Percentiles rank a stretch among this genome's conserved stretches.
These are phyloP conservation scores for Drosophila sucinea DNA, from an alignment of 1,140 invertebrate species.

Conservation along the genomic window DNA sequence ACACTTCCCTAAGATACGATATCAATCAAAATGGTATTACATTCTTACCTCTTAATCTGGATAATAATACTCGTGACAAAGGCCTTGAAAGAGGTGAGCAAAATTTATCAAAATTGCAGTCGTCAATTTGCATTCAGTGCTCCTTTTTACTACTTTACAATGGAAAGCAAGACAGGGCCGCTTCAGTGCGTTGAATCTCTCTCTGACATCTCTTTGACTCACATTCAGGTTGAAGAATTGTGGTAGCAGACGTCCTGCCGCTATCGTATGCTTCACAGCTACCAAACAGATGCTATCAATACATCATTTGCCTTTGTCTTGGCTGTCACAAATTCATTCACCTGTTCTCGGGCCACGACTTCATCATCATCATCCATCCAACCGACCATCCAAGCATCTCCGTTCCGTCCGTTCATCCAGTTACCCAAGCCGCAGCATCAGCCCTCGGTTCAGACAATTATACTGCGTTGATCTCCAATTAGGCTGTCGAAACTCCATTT, in stretches of 20 bases:
- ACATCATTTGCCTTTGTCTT: slow-evolving; percentile 79
- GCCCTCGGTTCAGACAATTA: slow-evolving; percentile 68
- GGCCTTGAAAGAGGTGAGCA: slow-evolving; percentile 19
- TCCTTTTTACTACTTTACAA: slow-evolving; percentile 43
- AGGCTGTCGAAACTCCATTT: slow-evolving; percentile 82
- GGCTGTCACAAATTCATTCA: slow-evolving; percentile 80
- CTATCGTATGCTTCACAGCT: slow-evolving; percentile 58
- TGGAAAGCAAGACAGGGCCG: slow-evolving; percentile 30
- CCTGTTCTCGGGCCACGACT: slow-evolving; percentile 77
- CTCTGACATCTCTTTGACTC: slow-evolving; percentile 50
- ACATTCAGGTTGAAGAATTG: slow-evolving; percentile 41
- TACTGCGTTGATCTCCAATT: slow-evolving; percentile 80
- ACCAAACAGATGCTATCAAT: slow-evolving; percentile 80
- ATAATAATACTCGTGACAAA: not conserved
- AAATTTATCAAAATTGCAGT: slow-evolving; percentile 66
- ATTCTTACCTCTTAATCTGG: not conserved
- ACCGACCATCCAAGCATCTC: slow-evolving; percentile 13
- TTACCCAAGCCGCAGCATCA: slow-evolving; percentile 28
- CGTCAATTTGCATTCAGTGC: slow-evolving; percentile 48
- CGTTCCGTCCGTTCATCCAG: slow-evolving; percentile 7
- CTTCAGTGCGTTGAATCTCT: slow-evolving; percentile 21
- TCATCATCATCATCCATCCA: slow-evolving; percentile 52
- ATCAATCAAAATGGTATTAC: too few relatives aligned
- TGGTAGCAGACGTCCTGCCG: slow-evolving; percentile 72
- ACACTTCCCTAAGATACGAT: too few relatives aligned